phyloP scores from a whole-genome alignment of 1,140 invertebrate species.

The Drosophila mayri region DNA sequence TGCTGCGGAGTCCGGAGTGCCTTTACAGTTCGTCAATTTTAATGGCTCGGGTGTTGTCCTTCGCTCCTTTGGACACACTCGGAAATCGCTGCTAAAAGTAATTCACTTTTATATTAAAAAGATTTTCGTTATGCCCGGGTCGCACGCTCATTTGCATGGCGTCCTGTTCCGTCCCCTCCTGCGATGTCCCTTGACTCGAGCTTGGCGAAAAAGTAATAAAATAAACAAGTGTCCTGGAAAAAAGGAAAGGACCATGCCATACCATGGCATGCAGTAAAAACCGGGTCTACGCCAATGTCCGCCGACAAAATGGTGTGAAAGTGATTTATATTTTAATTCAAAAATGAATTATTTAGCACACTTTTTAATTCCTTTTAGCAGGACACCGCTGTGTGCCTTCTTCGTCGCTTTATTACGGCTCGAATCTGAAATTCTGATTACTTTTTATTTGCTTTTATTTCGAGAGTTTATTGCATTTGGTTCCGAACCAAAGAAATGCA shows the following conservation, averaged over 20 bases:
- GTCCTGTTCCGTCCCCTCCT: background rate
- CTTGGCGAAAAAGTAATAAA: slow-evolving; percentile 73
- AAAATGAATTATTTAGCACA: slow-evolving; percentile 84
- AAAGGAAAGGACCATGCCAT: slow-evolving; percentile 44
- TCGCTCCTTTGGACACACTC: slow-evolving; percentile 56
- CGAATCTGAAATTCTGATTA: slow-evolving; percentile 81
- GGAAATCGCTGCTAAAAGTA: slow-evolving; percentile 82
- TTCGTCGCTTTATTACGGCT: slow-evolving; percentile 30
- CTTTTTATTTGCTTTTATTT: slow-evolving; percentile 77
- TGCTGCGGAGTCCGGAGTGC: slow-evolving; percentile 16
- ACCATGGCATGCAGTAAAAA: slow-evolving; percentile 41
- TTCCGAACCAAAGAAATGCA: slow-evolving; percentile 67
- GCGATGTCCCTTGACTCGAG: slow-evolving; percentile 26
- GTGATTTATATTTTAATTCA: slow-evolving; percentile 85
- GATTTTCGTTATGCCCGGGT: slow-evolving; percentile 60
- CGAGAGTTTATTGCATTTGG: slow-evolving; percentile 77
- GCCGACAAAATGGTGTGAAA: slow-evolving; percentile 82
- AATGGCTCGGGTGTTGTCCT: slow-evolving; percentile 49
- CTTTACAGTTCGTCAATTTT: slow-evolving; percentile 85
- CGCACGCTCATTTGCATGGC: slow-evolving; percentile 48
- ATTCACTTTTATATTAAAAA: slow-evolving; percentile 84
- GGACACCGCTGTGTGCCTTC: slow-evolving; percentile 16
- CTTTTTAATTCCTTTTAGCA: slow-evolving; percentile 77
- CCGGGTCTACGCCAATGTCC: slow-evolving; percentile 28
- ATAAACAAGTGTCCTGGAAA: slow-evolving; percentile 77